Conservation (phyloP, 2,888 invertebrate genomes). For the Microchrysa polita region DNA sequence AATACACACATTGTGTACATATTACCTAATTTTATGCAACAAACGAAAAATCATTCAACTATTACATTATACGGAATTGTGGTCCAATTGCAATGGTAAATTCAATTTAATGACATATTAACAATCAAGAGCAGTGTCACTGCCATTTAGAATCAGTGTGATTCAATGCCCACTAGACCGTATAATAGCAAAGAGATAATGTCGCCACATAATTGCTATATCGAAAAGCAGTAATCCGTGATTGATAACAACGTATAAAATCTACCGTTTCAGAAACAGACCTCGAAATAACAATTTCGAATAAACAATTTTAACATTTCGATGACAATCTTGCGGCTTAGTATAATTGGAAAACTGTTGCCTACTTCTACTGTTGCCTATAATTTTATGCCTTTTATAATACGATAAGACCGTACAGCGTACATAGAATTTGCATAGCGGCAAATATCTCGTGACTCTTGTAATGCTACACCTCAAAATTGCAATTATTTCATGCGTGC, state of each 20-base stretch:
- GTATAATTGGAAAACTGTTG: constrained; percentile 2
- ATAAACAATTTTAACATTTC: neutral
- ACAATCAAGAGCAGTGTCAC: no score
- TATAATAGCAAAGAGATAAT: constrained; percentile 5
- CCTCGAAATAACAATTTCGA: neutral
- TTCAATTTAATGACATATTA: no score
- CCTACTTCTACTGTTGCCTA: constrained; percentile 19
- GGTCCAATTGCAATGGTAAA: no score
- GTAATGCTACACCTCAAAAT: neutral
- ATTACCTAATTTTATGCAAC: no score
- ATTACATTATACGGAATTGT: no score
- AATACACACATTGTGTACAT: no score
- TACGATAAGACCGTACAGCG: neutral
- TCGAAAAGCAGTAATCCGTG: constrained; percentile 20
- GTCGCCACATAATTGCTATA: constrained; percentile 21
- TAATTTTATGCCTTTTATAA: constrained; percentile 25
- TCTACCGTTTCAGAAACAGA: neutral
- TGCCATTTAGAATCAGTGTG: neutral
- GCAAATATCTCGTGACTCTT: no score
- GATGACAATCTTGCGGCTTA: constrained; percentile 13
- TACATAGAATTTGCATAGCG: constrained; percentile 18
- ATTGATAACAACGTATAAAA: constrained; percentile 25
- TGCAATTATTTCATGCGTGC: constrained; percentile 19
- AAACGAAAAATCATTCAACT: no score
- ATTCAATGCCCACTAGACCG: neutral